phyloP scores from a whole-genome alignment of 2,888 invertebrate genomes.

The Bursaphelenchus okinawaensis region DNA sequence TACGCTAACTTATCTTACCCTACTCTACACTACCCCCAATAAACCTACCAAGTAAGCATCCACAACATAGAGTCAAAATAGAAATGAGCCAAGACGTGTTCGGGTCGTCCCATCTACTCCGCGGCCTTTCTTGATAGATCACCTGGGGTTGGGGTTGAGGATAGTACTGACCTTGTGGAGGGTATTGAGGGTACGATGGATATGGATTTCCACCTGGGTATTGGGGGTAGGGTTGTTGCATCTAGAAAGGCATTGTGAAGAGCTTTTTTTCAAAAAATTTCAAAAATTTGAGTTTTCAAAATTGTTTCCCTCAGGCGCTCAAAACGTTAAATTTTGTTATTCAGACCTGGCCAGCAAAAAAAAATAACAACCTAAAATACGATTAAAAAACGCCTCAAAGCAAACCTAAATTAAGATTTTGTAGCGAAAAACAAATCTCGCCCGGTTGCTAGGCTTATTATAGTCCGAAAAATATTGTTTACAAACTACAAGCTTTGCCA shows the following conservation, averaged over 20 bases:
- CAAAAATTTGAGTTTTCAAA: neutral
- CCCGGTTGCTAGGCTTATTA: too few relatives aligned
- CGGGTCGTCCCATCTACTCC: conserved; percentile 19
- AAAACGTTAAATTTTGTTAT: too few relatives aligned
- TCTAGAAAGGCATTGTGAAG: neutral
- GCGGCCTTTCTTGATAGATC: conserved; percentile 42
- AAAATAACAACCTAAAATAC: too few relatives aligned
- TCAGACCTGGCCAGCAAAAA: too few relatives aligned
- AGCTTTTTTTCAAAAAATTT: neutral
- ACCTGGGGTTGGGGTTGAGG: conserved; percentile 45
- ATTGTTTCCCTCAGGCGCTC: too few relatives aligned
- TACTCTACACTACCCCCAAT: too few relatives aligned
- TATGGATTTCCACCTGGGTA: conserved; percentile 17
- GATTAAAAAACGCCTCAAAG: too few relatives aligned
- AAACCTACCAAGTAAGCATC: conserved; percentile 45
- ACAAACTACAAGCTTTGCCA: too few relatives aligned
- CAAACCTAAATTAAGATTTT: too few relatives aligned
- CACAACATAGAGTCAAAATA: conserved; percentile 43
- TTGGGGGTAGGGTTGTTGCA: conserved; percentile 33
- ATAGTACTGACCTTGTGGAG: conserved; percentile 43
- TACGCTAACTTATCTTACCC: neutral
- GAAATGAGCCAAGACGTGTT: conserved; percentile 45
- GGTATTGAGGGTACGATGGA: conserved; percentile 20
- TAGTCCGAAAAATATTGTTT: too few relatives aligned
- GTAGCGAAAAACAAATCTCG: too few relatives aligned